These are phyloP conservation scores for Astreopora myriophthalma DNA, from an alignment of 64 coral and sea anemone species.

Conservation along the genomic window DNA sequence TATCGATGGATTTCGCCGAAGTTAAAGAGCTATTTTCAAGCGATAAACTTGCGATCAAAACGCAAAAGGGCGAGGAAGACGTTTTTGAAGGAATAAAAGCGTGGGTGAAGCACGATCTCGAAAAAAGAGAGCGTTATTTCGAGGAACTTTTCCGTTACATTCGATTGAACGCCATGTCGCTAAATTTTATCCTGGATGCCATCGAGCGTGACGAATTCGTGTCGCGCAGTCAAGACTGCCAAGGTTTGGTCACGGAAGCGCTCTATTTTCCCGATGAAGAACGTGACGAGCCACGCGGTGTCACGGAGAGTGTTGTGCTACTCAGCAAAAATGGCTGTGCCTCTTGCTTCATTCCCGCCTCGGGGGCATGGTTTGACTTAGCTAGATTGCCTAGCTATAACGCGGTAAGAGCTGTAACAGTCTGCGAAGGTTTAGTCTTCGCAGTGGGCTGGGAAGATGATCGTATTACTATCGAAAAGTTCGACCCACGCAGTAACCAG, in stretches of 20 bases:
- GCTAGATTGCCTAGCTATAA: conserved; percentile 23
- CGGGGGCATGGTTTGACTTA: background rate
- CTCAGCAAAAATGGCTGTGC: conserved; percentile 7
- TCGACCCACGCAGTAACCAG: background rate
- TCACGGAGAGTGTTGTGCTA: conserved; percentile 25
- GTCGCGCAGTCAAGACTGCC: background rate
- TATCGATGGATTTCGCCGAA: background rate
- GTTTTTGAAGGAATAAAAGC: conserved; percentile 16
- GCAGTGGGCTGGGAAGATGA: conserved; percentile 30
- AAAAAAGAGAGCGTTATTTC: background rate
- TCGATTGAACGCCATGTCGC: conserved; percentile 8
- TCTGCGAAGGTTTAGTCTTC: background rate
- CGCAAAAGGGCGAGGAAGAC: conserved; percentile 22
- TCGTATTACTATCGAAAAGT: conserved; percentile 36
- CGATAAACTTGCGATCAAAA: conserved; percentile 6
- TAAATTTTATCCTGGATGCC: background rate
- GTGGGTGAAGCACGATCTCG: background rate
- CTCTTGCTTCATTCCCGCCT: background rate
- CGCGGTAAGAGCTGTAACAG: background rate
- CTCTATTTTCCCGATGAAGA: background rate
- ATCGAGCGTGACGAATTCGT: conserved; percentile 28
- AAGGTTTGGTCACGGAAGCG: background rate
- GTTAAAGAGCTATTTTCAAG: background rate
- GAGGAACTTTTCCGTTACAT: conserved; percentile 7
- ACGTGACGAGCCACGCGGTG: conserved; percentile 49